Percentiles rank a stretch among this genome's conserved stretches.
Evolutionary conservation across 2,888 invertebrate genomes (phyloP).

Genomic region (Tolmerus cingulatus): DNA sequence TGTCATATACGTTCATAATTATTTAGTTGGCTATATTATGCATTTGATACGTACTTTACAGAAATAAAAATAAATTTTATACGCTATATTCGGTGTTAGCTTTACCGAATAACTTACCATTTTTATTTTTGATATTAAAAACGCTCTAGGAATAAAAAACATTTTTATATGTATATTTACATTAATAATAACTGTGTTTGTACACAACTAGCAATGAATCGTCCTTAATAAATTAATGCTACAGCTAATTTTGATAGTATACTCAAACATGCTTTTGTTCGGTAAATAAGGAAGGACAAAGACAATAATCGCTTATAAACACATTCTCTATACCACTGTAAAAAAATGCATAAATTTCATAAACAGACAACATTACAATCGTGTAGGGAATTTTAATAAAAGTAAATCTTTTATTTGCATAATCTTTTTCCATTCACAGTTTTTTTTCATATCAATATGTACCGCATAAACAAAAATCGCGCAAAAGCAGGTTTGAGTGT

Average conservation of each 20-base stretch:
- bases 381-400: too few relatives aligned
- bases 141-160: background rate
- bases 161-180: background rate
- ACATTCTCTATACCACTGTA: too few relatives aligned
- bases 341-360: too few relatives aligned
- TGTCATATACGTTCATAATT: background rate
- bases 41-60: background rate
- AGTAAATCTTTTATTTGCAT: too few relatives aligned
- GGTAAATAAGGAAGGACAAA: too few relatives aligned
- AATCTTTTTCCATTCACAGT: too few relatives aligned
- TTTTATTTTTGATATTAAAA: background rate
- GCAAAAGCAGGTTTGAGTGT: too few relatives aligned
- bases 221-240: background rate
- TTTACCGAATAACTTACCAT: background rate
- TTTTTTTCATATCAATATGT: too few relatives aligned
- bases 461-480: too few relatives aligned
- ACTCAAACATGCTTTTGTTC: too few relatives aligned
- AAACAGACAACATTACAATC: too few relatives aligned
- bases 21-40: background rate
- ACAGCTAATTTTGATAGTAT: background rate
- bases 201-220: background rate
- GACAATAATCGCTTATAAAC: too few relatives aligned
- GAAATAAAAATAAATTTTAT: background rate
- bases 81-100: background rate
- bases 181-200: background rate